Base-by-base conservation (phyloP, 2,113 vertebrate genomes). In the Colistium nudipinnis region DNA sequence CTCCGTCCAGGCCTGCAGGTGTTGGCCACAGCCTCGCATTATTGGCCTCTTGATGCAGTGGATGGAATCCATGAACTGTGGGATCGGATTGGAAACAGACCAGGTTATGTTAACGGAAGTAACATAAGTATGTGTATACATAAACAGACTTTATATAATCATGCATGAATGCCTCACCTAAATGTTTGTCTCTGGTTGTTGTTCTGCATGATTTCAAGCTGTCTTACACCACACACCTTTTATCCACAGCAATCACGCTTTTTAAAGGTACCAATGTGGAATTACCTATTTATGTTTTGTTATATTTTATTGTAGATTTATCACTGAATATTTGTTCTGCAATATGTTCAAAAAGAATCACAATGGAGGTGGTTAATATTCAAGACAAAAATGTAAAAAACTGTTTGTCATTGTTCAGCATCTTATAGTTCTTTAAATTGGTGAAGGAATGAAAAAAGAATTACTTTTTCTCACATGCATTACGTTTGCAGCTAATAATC, bases 21-120 rank as follows among this genome's bases (percentile, higher is more conserved):
- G 83, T 85, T 98, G 38, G 93, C 92, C 5, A 94, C 94, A 1
- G 96, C 96, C 47, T 96, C 97, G 49, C 96, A 98, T 74, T 99
- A 99, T 67, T 99, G 97, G 97, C 96, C 97, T 0, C 22, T 98
- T 74, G 96, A 95, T 78, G 88, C 78, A 0, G 96, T 98, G 91
- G 95, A 97, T 0, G 96, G 95, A 43, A 97, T 98, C 74, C 91
- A 85, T 3, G 95, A 96, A 19, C 92, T 98, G 60, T 95, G 91
- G 87, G 94, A 96, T 31, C 84, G 88, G 0, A 92, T 93, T 62
- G 94, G 94, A 95, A 95, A 95, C 93, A 95, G 91, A 91, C 62
- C 49, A 90, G 93, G 84, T 92, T 65, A 74, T 93, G 88, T 74
- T 89, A 92, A 45, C 88, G 90, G 89, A 76, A 93, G 67, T 72